phyloP scores from a whole-genome alignment of 2,113 vertebrate species.

The Eolophus roseicapilla region DNA sequence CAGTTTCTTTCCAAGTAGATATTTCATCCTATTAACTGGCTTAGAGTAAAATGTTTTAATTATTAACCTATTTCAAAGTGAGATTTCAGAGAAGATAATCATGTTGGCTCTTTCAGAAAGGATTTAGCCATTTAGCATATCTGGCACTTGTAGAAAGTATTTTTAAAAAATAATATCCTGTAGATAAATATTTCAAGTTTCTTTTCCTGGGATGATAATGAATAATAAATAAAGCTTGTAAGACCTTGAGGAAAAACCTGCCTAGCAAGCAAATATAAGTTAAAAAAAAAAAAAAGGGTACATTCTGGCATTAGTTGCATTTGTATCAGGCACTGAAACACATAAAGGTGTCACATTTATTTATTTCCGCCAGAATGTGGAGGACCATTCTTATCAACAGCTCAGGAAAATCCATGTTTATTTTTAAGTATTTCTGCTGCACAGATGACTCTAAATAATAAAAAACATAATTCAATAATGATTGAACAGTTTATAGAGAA shows the following conservation, averaged over 20 bases:
- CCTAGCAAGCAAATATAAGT: slow-evolving; percentile 27
- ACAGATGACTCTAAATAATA: neutral
- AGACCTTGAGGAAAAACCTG: slow-evolving; percentile 50
- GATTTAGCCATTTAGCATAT: slow-evolving; percentile 52
- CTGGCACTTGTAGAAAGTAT: slow-evolving; percentile 6
- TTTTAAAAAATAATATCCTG: slow-evolving; percentile 58
- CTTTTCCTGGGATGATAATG: slow-evolving; percentile 56
- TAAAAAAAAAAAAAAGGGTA: neutral
- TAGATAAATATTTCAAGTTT: slow-evolving; percentile 71
- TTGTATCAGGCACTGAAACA: too few relatives aligned
- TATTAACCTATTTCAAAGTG: slow-evolving; percentile 57
- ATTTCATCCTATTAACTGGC: slow-evolving; percentile 2
- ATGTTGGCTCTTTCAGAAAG: neutral
- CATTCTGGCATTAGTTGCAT: too few relatives aligned
- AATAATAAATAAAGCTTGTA: slow-evolving; percentile 66
- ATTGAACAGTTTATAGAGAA: neutral
- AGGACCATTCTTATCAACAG: neutral
- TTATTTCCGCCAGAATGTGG: too few relatives aligned
- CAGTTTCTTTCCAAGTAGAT: neutral
- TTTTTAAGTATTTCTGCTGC: neutral
- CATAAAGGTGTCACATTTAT: too few relatives aligned
- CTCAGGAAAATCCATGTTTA: neutral
- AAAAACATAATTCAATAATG: neutral
- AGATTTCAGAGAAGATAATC: slow-evolving; percentile 37
- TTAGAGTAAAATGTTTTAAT: slow-evolving; percentile 43